phyloP scores from a whole-genome alignment of 2,888 invertebrate species.

The Tubulanus polymorphus region DNA sequence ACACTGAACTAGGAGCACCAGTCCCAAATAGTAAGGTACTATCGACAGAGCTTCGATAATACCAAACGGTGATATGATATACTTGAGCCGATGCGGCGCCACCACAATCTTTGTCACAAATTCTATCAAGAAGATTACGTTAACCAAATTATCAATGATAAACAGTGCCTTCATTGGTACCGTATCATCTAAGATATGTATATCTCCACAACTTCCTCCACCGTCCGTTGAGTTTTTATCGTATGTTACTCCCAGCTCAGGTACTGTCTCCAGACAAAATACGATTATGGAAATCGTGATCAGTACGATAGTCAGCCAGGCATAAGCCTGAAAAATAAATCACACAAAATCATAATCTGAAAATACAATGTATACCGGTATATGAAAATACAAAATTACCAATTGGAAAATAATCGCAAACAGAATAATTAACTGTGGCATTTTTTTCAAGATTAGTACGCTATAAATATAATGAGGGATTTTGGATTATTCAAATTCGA shows the following conservation, averaged over 20 bases:
- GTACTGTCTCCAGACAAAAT: constrained; percentile 29
- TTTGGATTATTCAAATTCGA: too few species aligned
- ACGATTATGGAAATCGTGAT: constrained; percentile 29
- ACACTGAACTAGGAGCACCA: constrained; percentile 24
- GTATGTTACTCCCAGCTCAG: constrained; percentile 22
- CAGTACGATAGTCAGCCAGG: constrained; percentile 23
- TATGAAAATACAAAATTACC: too few species aligned
- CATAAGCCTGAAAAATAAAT: constrained; percentile 24
- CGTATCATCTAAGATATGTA: constrained; percentile 27
- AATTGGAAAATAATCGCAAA: too few species aligned
- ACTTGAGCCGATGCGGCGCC: constrained; percentile 25
- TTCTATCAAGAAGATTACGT: constrained; percentile 28
- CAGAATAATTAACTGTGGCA: too few species aligned
- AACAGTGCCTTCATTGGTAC: constrained; percentile 24
- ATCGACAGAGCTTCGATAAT: constrained; percentile 27
- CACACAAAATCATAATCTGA: too few species aligned
- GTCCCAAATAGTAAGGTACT: constrained; percentile 28
- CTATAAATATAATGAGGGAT: too few species aligned
- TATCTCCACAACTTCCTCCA: constrained; percentile 24
- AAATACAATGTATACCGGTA: too few species aligned
- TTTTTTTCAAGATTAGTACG: too few species aligned
- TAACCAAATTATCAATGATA: constrained; percentile 29
- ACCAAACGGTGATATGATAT: constrained; percentile 24
- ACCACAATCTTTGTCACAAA: constrained; percentile 26
- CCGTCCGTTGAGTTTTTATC: constrained; percentile 23